A percentile compares a stretch with the other conserved stretches of the same genome.
Conservation (phyloP, 2,888 invertebrate genomes). For the Conus canariensis region DNA sequence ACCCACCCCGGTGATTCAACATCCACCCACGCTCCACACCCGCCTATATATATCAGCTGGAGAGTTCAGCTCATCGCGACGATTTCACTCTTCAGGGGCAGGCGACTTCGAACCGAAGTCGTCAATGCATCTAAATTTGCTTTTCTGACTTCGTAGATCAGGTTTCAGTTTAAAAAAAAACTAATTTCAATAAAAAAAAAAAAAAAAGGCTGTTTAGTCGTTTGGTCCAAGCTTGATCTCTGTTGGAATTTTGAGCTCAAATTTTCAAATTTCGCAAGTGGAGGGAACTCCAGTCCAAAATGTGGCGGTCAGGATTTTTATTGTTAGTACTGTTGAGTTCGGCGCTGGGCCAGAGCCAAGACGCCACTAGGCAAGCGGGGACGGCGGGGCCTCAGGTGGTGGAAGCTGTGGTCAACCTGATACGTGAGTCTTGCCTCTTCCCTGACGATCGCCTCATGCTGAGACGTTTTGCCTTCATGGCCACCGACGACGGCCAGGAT, state of each 20-base stretch:
- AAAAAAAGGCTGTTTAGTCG: background rate
- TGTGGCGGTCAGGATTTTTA: background rate
- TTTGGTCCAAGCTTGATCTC: background rate
- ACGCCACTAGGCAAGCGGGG: constrained; percentile 6
- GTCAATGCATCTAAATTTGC: background rate
- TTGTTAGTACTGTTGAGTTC: background rate
- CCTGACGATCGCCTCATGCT: constrained; percentile 34
- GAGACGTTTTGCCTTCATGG: constrained; percentile 30
- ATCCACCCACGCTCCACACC: background rate
- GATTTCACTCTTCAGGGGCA: background rate
- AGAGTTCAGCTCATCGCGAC: background rate
- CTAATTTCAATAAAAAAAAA: too few relatives aligned
- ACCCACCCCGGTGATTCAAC: background rate
- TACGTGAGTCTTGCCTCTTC: constrained; percentile 36
- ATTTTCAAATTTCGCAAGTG: background rate
- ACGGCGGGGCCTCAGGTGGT: constrained; percentile 31
- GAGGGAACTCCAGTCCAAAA: background rate
- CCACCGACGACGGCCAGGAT: constrained; percentile 31
- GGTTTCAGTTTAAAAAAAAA: too few relatives aligned
- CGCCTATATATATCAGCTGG: background rate
- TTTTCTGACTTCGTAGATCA: too few relatives aligned
- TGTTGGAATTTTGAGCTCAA: too few relatives aligned
- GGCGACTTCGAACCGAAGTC: background rate
- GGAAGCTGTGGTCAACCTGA: constrained; percentile 33
- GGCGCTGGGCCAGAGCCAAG: constrained; percentile 26